Evolutionary conservation across 1,140 invertebrate genomes (phyloP), one percentile per base, ranked within the genome.

Genomic region (Chlorops oryzae): DNA sequence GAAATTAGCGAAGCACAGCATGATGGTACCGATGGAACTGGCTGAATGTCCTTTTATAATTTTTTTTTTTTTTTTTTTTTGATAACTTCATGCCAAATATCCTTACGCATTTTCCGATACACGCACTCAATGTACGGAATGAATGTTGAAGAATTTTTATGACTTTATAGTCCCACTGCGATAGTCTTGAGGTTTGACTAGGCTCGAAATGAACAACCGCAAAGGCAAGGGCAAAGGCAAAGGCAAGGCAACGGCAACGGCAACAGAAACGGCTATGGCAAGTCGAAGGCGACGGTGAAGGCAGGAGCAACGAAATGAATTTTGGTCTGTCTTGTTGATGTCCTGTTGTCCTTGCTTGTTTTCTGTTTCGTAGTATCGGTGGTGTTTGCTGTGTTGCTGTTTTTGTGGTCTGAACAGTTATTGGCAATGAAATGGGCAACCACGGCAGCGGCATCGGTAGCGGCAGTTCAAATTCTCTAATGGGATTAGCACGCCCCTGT

Each of bases 401-500:
- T 21, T 21, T 21, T 46, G 23, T 10, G 5, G 32, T 39, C n/a
- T n/a, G n/a, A n/a, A n/a, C n/a, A n/a, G n/a, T n/a, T n/a, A n/a
- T n/a, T n/a, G n/a, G n/a, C n/a, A n/a, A n/a, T n/a, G n/a, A n/a
- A n/a, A n/a, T n/a, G n/a, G n/a, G n/a, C n/a, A n/a, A n/a, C n/a
- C n/a, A n/a, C n/a, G n/a, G n/a, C 34, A 10, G 10, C 38, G 32
- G 27, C 21, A 34, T 23, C 23, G 27, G 20, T 24, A 22, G 23
- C 45, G 17, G 20, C 18, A 9, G 5, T 51, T 25, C 28, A 37
- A 53, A 49, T 28, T 35, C 45, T 28, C 45, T 62, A 65, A 63
- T 59, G 55, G 51, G 65, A 61, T 68, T 65, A 63, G 42, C 58
- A 61, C 65, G 55, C 59, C 65, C 60, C 57, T 48, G 23, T 51